Evolutionary conservation across 2,797 vertebrate genomes (phyloP).

Genomic region (Takifugu ocellatus): DNA sequence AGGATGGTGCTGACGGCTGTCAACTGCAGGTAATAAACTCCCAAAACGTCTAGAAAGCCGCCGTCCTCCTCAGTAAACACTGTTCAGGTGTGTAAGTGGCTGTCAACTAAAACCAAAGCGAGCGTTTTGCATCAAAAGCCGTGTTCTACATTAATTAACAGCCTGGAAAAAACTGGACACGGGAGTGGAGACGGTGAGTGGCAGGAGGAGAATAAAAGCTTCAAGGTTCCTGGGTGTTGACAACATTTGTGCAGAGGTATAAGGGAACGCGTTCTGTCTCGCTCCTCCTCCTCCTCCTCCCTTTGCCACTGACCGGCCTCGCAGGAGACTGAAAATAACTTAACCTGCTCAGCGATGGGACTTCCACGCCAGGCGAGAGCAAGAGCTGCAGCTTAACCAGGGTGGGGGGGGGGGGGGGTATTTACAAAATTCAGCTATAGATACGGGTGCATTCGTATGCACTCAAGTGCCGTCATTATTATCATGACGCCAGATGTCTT

Average conservation of each 20-base stretch:
- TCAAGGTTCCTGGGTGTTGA: constrained; percentile 30
- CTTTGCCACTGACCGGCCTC: constrained; percentile 72
- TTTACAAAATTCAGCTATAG: constrained; percentile 46
- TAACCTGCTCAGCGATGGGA: constrained; percentile 75
- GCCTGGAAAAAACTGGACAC: constrained; percentile 24
- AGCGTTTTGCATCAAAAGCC: not conserved
- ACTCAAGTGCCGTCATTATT: constrained; percentile 66
- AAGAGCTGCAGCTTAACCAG: constrained; percentile 49
- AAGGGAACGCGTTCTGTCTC: constrained; percentile 19
- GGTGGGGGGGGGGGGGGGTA: constrained; percentile 35
- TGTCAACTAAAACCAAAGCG: constrained; percentile 17
- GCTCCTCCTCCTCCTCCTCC: constrained; percentile 35
- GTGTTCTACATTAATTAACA: constrained; percentile 28
- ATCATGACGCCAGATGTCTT: constrained; percentile 72
- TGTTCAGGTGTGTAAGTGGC: constrained; percentile 31
- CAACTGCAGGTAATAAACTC: no score
- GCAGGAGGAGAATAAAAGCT: constrained; percentile 37
- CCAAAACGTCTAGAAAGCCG: no score
- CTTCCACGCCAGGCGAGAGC: constrained; percentile 66
- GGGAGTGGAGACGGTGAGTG: constrained; percentile 22
- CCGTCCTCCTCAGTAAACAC: constrained; percentile 13
- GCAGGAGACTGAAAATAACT: constrained; percentile 79
- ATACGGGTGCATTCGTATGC: constrained; percentile 55
- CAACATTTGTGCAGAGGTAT: constrained; percentile 53
- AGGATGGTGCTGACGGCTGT: no score